Conservation (phyloP, 64 coral and sea anemone species). For the Dendronephthya gigantea region DNA sequence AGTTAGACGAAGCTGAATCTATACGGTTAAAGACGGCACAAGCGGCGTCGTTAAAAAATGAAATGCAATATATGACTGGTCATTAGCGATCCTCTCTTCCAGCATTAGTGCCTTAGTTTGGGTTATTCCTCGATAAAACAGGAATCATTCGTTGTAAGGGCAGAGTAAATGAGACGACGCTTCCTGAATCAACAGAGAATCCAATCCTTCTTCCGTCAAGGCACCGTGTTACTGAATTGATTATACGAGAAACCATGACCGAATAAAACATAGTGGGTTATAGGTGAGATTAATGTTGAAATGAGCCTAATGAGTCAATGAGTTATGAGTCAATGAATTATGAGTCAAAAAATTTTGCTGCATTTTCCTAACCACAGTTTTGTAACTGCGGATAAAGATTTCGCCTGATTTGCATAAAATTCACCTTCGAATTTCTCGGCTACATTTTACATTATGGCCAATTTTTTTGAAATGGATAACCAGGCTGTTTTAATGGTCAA, state of each 20-base stretch:
- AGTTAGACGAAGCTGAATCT: neutral
- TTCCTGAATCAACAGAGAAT: slow-evolving; percentile 25
- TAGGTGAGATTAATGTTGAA: no score
- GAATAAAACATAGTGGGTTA: neutral
- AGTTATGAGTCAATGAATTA: no score
- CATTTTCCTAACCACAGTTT: no score
- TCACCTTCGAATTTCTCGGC: no score
- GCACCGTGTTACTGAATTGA: slow-evolving; percentile 17
- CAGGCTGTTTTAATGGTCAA: no score
- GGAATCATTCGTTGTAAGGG: slow-evolving; percentile 32
- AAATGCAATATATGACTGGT: slow-evolving; percentile 25
- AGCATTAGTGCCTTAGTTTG: slow-evolving; percentile 30
- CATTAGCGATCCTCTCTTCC: neutral
- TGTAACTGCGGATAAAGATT: no score
- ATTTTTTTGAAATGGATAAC: no score
- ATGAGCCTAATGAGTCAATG: no score
- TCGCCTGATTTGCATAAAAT: no score
- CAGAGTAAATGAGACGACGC: slow-evolving; percentile 32
- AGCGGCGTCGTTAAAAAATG: slow-evolving; percentile 11
- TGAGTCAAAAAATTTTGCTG: no score
- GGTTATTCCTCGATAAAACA: slow-evolving; percentile 24
- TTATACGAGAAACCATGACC: slow-evolving; percentile 33
- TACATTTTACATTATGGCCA: no score
- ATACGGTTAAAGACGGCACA: slow-evolving; percentile 20
- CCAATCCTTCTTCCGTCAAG: slow-evolving; percentile 24